Percentiles rank a stretch among this genome's conserved stretches.
These are phyloP conservation scores for Nomada flava DNA, from an alignment of 2,888 invertebrate species.

Conservation along the genomic window DNA sequence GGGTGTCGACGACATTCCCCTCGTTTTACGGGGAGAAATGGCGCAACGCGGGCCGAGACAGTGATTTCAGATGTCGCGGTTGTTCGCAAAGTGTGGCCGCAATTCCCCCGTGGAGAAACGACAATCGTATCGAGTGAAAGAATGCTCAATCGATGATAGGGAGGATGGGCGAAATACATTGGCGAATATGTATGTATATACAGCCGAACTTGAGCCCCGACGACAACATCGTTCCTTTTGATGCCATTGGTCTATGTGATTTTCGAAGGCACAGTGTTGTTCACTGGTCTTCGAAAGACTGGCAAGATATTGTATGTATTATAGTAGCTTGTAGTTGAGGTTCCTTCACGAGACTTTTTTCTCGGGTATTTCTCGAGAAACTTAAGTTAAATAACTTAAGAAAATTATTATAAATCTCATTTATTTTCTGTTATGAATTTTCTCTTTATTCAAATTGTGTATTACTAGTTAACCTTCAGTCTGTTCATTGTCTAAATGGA, in stretches of 20 bases:
- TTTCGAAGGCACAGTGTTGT: neutral
- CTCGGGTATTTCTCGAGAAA: too few relatives aligned
- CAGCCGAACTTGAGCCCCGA: neutral
- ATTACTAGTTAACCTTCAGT: neutral
- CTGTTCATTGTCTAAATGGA: too few relatives aligned
- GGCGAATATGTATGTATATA: neutral
- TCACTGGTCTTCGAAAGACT: too few relatives aligned
- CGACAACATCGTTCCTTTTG: neutral
- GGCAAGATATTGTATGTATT: too few relatives aligned
- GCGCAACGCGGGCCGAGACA: conserved; percentile 10
- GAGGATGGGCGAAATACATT: too few relatives aligned
- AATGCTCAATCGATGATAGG: neutral
- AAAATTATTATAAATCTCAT: neutral
- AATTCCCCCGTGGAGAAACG: conserved; percentile 1
- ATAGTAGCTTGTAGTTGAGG: too few relatives aligned
- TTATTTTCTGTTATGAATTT: neutral
- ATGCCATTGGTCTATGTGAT: conserved; percentile 2
- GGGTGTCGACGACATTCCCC: conserved; percentile 53
- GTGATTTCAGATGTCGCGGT: conserved; percentile 41
- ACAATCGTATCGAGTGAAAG: conserved; percentile 4
- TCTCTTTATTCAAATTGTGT: neutral
- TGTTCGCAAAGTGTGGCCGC: conserved; percentile 18
- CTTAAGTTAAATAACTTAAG: too few relatives aligned
- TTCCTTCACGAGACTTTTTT: too few relatives aligned
- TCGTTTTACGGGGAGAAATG: conserved; percentile 8